Conservation (phyloP, 2,888 invertebrate species). For the Parascotia fuliginaria region DNA sequence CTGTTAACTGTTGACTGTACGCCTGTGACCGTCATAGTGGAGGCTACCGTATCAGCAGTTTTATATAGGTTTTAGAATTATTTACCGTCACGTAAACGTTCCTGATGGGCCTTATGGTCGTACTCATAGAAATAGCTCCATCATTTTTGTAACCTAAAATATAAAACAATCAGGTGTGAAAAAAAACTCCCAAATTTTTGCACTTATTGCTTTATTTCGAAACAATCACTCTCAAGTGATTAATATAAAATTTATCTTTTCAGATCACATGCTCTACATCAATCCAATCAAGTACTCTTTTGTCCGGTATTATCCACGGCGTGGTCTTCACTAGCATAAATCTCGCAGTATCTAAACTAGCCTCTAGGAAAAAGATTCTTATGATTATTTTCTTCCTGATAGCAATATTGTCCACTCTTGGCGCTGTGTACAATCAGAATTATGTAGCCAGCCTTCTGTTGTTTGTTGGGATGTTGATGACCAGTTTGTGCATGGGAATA, state of each 20-base stretch:
- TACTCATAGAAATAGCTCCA: too few relatives aligned
- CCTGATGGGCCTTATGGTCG: too few relatives aligned
- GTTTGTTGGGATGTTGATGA: constrained; percentile 47
- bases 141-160: too few relatives aligned
- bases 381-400: constrained; percentile 36
- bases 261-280: constrained; percentile 24
- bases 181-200: too few relatives aligned
- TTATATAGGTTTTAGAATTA: too few relatives aligned
- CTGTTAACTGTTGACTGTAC: too few relatives aligned
- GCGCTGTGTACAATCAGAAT: constrained; percentile 36
- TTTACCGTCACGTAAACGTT: too few relatives aligned
- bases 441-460: constrained; percentile 39
- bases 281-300: constrained; percentile 19
- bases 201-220: too few relatives aligned
- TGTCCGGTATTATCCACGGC: constrained; percentile 33
- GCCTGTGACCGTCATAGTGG: too few relatives aligned
- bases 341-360: constrained; percentile 36
- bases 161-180: too few relatives aligned
- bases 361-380: constrained; percentile 43
- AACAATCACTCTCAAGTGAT: too few relatives aligned
- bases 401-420: constrained; percentile 33
- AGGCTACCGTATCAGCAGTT: too few relatives aligned
- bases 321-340: constrained; percentile 37
- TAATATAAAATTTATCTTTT: constrained; percentile 5
- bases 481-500: constrained; percentile 44